Conservation (phyloP, 2,888 invertebrate species). For the Drosophila ezoana region DNA sequence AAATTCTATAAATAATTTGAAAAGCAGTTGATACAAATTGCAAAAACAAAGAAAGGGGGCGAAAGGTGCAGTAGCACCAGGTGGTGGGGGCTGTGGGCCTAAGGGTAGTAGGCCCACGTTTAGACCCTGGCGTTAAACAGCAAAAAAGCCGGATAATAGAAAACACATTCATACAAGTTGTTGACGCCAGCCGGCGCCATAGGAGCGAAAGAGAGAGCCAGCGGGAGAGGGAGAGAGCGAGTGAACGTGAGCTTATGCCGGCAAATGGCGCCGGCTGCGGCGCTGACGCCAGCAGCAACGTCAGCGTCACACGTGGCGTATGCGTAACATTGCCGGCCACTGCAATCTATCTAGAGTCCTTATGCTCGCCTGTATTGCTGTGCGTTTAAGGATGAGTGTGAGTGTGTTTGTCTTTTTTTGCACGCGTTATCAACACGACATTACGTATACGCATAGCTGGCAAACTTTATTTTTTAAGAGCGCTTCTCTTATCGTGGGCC, state of each 20-base stretch:
- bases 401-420: not conserved
- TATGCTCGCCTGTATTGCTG: not conserved
- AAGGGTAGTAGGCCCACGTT: constrained; percentile 1
- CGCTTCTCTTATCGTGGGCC: constrained; percentile 35
- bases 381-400: constrained; percentile 2
- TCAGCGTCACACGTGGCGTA: constrained; percentile 56
- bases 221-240: not conserved
- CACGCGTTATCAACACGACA: constrained; percentile 41
- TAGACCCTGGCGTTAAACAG: constrained; percentile 9
- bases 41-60: constrained; percentile 28
- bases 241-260: constrained; percentile 24
- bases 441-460: constrained; percentile 15
- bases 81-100: not conserved
- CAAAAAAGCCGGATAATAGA: constrained; percentile 56
- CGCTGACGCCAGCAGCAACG: constrained; percentile 16
- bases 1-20: constrained; percentile 78
- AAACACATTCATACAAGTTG: constrained; percentile 80
- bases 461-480: constrained; percentile 51
- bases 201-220: constrained; percentile 1
- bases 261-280: constrained; percentile 21
- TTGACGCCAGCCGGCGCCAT: constrained; percentile 51
- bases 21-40: constrained; percentile 72
- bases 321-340: constrained; percentile 57
- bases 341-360: constrained; percentile 15
- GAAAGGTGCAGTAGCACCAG: not conserved